These are phyloP conservation scores for Sebastes wilsoni DNA, from an alignment of 2,797 vertebrate genomes.

Conservation along the genomic window DNA sequence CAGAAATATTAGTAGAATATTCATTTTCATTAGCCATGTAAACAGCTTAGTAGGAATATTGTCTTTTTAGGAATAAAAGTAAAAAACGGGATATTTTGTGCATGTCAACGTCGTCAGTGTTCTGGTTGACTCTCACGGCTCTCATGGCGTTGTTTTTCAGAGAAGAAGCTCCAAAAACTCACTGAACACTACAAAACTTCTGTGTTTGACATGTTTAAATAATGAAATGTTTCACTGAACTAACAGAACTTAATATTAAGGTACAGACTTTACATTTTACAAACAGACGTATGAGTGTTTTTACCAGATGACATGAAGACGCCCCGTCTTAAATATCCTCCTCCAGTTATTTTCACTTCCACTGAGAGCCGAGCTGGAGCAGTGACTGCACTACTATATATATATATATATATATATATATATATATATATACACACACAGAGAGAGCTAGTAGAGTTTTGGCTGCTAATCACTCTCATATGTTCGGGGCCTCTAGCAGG, in stretches of 20 bases:
- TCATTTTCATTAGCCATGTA: too few species aligned
- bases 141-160: too few species aligned
- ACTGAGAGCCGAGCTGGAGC: slow-evolving; percentile 48
- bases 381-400: slow-evolving; percentile 5
- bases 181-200: not conserved
- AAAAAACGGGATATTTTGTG: too few species aligned
- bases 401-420: too few species aligned
- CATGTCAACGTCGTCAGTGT: too few species aligned
- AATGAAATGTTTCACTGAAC: not conserved
- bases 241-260: slow-evolving; percentile 8
- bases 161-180: too few species aligned
- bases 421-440: not conserved
- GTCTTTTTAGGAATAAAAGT: too few species aligned
- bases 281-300: slow-evolving; percentile 14
- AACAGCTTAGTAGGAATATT: too few species aligned
- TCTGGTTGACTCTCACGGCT: too few species aligned
- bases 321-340: slow-evolving; percentile 60
- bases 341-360: slow-evolving; percentile 54
- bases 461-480: slow-evolving; percentile 71
- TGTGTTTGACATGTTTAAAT: not conserved
- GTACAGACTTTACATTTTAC: slow-evolving; percentile 5
- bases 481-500: slow-evolving; percentile 60
- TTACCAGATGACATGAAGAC: slow-evolving; percentile 55
- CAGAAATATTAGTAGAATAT: too few species aligned
- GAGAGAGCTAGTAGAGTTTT: slow-evolving; percentile 27